Evolutionary conservation across 2,113 vertebrate species (phyloP), one percentile per base, ranked within the genome.

Genomic region (Reinhardtius hippoglossoides): DNA sequence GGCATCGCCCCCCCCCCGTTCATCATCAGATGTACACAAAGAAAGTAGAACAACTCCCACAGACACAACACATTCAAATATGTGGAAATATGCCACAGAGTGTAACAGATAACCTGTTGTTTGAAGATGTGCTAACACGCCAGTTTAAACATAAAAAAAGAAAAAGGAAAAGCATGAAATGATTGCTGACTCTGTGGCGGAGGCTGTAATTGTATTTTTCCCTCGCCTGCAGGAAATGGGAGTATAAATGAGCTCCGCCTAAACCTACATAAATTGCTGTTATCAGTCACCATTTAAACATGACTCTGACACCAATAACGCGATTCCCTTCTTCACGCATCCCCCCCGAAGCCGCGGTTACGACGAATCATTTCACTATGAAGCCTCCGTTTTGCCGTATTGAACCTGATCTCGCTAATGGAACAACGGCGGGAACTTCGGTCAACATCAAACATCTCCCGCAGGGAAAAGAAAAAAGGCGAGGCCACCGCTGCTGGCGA

Each of bases 261-360:
- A 80, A 88, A 77, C 79, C 79, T 65, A 74, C 66, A 79, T 59
- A 91, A 88, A 93, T 91, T 91, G 82, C 85, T 66, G 44, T 86
- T 81, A 92, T 92, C 91, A 62, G 82, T 93, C 92, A 91, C 85
- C 75, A 84, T 92, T 91, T 90, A 74, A 86, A 83, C 69, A 42
- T 68, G 42, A 80, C 72, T 68, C 72, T 88, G 90, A 89, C 90
- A 87, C 82, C 23, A 44, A 58, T 86, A 86, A 90, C 82, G 78
- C 59, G 74, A 86, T 90, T 90, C 76, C 42, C 58, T 46, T 42
- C 56, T 74, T 44, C 69, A 61, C 75, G 26, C 76, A 56, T 74
- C 81, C 78, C 81, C 46, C 81, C 83, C 1, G 56, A 73, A 80
- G 87, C 78, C 71, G 72, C 78, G 23, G 69, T 82, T 83, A 73